Conservation (phyloP, 2,888 invertebrate genomes). For the Microplitis deprimator region DNA sequence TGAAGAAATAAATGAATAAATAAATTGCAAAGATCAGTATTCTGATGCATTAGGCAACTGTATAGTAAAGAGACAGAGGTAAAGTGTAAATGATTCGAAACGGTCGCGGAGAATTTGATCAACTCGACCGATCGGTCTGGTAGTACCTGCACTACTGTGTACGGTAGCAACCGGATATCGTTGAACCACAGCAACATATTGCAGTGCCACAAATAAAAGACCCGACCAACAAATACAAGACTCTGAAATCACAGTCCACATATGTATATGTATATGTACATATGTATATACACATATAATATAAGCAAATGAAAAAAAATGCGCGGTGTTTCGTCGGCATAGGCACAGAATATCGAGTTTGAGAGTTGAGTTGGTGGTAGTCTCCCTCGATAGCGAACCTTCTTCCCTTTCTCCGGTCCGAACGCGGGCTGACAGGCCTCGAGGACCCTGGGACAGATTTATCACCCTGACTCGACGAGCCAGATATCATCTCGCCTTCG, state of each 20-base stretch:
- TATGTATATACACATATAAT: neutral
- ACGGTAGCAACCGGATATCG: neutral
- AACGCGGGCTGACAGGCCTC: constrained; percentile 60
- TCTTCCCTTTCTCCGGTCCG: constrained; percentile 33
- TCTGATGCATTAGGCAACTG: neutral
- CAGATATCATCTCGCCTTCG: constrained; percentile 68
- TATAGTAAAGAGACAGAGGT: neutral
- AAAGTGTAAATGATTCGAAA: neutral
- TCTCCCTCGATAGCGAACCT: neutral
- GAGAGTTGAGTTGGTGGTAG: neutral
- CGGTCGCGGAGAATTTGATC: neutral
- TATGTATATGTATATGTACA: neutral
- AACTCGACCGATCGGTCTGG: neutral
- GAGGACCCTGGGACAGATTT: constrained; percentile 61
- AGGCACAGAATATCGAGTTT: neutral
- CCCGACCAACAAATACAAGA: neutral
- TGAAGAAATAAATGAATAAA: too few species aligned
- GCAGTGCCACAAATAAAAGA: neutral
- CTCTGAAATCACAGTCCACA: neutral
- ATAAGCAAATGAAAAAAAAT: neutral
- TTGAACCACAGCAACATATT: neutral
- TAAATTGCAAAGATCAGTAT: too few species aligned
- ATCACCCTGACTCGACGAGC: constrained; percentile 64
- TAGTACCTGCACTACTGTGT: neutral
- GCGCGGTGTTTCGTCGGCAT: neutral